phyloP scores from a whole-genome alignment of 2,113 vertebrate genomes.

The Myocastor coypus region DNA sequence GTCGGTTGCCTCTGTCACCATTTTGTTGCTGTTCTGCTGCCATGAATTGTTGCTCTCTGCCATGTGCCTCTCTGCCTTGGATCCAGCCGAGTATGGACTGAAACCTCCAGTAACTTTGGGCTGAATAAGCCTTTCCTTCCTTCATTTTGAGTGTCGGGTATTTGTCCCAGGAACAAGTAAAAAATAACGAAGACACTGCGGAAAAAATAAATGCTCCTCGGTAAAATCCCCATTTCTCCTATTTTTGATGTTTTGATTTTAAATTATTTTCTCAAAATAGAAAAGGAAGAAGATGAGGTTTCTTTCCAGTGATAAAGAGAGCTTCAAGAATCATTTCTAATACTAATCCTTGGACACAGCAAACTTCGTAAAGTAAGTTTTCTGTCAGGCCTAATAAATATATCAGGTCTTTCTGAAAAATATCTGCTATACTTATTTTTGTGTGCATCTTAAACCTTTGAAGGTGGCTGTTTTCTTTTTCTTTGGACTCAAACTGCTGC shows the following conservation, averaged over 20 bases:
- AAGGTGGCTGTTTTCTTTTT: no score
- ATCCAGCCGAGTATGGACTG: no score
- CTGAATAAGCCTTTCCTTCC: no score
- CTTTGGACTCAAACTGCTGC: no score
- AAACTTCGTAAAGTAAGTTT: conserved; percentile 46
- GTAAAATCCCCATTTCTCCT: neutral
- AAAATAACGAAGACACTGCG: no score
- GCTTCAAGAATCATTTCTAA: conserved; percentile 58
- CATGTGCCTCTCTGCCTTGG: no score
- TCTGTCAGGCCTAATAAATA: neutral
- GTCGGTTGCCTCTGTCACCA: no score
- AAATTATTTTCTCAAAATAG: conserved; percentile 40
- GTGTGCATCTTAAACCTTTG: neutral
- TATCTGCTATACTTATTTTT: neutral
- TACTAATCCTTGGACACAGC: conserved; percentile 73
- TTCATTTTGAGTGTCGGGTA: no score
- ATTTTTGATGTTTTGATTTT: conserved; percentile 36
- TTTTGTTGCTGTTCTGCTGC: no score
- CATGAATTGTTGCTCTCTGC: no score
- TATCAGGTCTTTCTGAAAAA: conserved; percentile 32
- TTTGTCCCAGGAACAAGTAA: no score
- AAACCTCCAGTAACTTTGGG: no score
- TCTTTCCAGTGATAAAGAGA: conserved; percentile 61
- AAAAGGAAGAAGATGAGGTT: conserved; percentile 26
- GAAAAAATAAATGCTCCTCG: conserved; percentile 51